A percentile compares a stretch with the other conserved stretches of the same genome.
Evolutionary conservation across 2,113 vertebrate genomes (phyloP).

Genomic region (Romanogobio albipinnatus): DNA sequence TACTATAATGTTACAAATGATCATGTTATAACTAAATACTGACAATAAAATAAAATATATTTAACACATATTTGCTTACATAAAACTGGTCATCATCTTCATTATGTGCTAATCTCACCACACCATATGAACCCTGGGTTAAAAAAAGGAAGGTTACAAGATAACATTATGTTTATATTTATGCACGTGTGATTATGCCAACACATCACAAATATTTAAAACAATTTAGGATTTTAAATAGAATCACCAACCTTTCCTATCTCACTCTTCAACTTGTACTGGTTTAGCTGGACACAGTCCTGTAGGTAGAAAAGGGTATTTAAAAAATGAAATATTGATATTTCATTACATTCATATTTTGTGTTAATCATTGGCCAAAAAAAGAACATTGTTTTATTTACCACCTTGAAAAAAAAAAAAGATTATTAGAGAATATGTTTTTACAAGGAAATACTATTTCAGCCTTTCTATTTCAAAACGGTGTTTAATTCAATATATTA

Average conservation of each 20-base stretch:
- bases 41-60: neutral
- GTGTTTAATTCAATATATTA: neutral
- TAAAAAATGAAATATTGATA: neutral
- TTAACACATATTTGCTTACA: constrained; percentile 74
- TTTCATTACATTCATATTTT: neutral
- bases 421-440: too few relatives aligned
- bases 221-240: neutral
- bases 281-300: constrained; percentile 94
- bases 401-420: neutral
- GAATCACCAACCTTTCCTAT: constrained; percentile 87
- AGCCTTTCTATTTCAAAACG: neutral
- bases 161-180: neutral
- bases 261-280: constrained; percentile 91
- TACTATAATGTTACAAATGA: neutral
- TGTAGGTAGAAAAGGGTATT: constrained; percentile 57
- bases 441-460: too few relatives aligned
- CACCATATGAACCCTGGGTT: constrained; percentile 90
- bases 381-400: too few relatives aligned
- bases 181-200: neutral
- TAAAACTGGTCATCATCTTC: constrained; percentile 91
- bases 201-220: neutral
- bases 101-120: constrained; percentile 93
- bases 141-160: neutral
- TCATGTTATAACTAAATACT: neutral
- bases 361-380: neutral